Conservation (phyloP, 1,140 invertebrate species). For the Nymphalis io region DNA sequence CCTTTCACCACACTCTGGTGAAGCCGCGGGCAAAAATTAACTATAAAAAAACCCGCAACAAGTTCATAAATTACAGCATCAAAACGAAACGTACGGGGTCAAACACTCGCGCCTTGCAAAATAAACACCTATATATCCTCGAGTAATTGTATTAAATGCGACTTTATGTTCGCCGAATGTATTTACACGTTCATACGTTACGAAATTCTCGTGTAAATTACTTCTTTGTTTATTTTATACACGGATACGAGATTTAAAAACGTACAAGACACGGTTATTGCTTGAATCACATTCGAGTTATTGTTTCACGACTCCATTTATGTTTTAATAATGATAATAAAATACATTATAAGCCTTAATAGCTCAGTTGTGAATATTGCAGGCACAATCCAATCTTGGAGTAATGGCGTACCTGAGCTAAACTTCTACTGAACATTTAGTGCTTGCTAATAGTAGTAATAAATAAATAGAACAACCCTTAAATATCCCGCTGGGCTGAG, state of each 20-base stretch:
- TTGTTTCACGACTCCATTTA: not conserved
- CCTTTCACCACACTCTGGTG: too few species aligned
- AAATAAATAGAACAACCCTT: too few species aligned
- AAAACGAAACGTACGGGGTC: conserved; percentile 48
- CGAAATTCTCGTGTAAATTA: conserved; percentile 43
- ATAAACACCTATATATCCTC: conserved; percentile 71
- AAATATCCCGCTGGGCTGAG: too few species aligned
- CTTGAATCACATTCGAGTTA: not conserved
- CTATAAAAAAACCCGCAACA: not conserved
- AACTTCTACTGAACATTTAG: too few species aligned
- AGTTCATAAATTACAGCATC: conserved; percentile 13
- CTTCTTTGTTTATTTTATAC: conserved; percentile 30
- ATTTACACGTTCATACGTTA: conserved; percentile 63
- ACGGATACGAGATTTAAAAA: conserved; percentile 22
- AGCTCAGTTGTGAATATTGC: too few species aligned
- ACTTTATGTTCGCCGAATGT: conserved; percentile 67
- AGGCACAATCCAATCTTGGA: too few species aligned
- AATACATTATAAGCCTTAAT: not conserved
- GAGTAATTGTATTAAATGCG: conserved; percentile 75
- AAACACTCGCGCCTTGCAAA: conserved; percentile 63
- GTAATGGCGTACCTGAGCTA: too few species aligned
- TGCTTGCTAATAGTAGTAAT: too few species aligned
- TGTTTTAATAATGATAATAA: not conserved
- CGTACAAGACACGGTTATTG: conserved; percentile 4
- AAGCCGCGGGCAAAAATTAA: not conserved